Conservation (phyloP, 1,140 invertebrate genomes). For the Micrasema minimum region DNA sequence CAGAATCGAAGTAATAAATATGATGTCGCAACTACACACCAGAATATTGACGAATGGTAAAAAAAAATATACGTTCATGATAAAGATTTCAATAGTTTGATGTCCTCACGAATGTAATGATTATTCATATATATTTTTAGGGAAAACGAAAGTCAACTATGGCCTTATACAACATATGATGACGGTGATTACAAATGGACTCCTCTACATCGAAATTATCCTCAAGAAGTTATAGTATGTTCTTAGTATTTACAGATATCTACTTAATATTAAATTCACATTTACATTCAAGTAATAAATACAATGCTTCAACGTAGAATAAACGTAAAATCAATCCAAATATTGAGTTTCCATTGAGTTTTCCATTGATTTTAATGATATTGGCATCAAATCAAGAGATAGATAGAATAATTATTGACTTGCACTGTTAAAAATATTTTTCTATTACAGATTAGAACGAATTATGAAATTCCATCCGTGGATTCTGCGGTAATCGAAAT, state of each 20-base stretch:
- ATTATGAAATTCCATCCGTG: slow-evolving; percentile 24
- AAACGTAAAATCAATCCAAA: background rate
- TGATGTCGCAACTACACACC: slow-evolving; percentile 2
- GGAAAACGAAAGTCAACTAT: slow-evolving; percentile 1
- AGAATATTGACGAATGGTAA: slow-evolving; percentile 29
- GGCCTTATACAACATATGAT: slow-evolving; percentile 17
- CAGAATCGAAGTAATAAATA: slow-evolving; percentile 11
- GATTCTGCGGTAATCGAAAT: slow-evolving; percentile 46
- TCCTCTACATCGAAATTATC: slow-evolving; percentile 8
- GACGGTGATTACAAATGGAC: slow-evolving; percentile 26
- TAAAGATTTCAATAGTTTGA: background rate
- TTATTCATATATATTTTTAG: background rate
- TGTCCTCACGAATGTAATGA: background rate
- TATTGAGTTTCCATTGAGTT: background rate
- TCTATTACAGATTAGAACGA: slow-evolving; percentile 30
- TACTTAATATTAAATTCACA: background rate
- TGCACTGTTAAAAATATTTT: slow-evolving; percentile 1
- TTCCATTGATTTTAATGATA: background rate
- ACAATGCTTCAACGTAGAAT: background rate
- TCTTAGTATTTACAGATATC: background rate
- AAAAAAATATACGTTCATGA: background rate
- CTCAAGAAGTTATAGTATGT: slow-evolving; percentile 27
- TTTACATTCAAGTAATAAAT: background rate
- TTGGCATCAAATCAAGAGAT: background rate
- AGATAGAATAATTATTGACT: background rate